These are phyloP conservation scores for Hyalella azteca DNA, from an alignment of 2,888 invertebrate genomes.

Conservation along the genomic window DNA sequence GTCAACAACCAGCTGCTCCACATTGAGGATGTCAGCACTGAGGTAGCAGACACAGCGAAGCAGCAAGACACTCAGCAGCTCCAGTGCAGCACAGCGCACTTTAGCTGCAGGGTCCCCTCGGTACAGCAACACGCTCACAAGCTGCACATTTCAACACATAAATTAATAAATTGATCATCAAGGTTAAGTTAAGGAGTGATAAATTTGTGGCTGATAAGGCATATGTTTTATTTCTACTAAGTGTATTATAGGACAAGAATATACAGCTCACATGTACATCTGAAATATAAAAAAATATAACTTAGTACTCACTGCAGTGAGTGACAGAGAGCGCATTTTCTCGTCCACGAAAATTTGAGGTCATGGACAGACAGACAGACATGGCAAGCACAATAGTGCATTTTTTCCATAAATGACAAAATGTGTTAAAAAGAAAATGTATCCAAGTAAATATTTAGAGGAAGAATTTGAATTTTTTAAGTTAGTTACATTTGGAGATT, in stretches of 20 bases:
- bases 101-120: slow-evolving; percentile 51
- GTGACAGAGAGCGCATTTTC: not conserved
- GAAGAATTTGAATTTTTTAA: too few species aligned
- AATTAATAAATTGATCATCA: slow-evolving; percentile 4
- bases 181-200: too few species aligned
- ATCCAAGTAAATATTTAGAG: not conserved
- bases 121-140: slow-evolving; percentile 46
- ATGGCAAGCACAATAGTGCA: not conserved
- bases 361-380: not conserved
- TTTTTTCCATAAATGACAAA: not conserved
- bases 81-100: slow-evolving; percentile 46
- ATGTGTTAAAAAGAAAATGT: not conserved
- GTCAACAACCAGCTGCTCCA: slow-evolving; percentile 41
- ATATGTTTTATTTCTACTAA: too few species aligned
- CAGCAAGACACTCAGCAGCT: slow-evolving; percentile 45
- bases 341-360: not conserved
- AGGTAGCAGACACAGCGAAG: slow-evolving; percentile 26
- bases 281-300: slow-evolving; percentile 15
- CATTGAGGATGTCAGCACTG: slow-evolving; percentile 34
- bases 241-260: too few species aligned
- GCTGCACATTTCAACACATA: slow-evolving; percentile 49
- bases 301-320: not conserved
- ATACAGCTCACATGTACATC: slow-evolving; percentile 52
- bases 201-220: too few species aligned
- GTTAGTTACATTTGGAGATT: too few species aligned